A percentile compares a stretch with the other conserved stretches of the same genome.
Conservation (phyloP, 2,888 invertebrate species). For the Diadromus collaris region DNA sequence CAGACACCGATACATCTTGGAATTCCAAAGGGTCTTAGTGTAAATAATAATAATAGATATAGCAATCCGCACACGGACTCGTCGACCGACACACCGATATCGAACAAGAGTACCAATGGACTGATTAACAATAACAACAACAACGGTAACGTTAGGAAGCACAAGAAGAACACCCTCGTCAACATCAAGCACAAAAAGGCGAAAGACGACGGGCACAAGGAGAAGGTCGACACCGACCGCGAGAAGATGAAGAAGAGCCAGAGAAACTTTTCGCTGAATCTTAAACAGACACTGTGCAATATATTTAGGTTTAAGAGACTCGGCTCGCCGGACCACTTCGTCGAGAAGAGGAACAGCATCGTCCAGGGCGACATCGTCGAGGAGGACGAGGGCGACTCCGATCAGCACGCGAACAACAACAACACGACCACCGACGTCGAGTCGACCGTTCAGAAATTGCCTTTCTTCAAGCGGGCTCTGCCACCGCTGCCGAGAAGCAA, state of each 20-base stretch:
- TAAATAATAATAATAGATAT: slow-evolving; percentile 79
- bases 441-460: slow-evolving; percentile 79
- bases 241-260: slow-evolving; percentile 84
- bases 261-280: slow-evolving; percentile 86
- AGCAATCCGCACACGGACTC: slow-evolving; percentile 79
- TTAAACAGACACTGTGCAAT: slow-evolving; percentile 93
- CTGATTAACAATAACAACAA: slow-evolving; percentile 80
- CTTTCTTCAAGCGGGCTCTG: slow-evolving; percentile 85
- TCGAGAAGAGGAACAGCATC: slow-evolving; percentile 77
- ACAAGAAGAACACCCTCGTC: slow-evolving; percentile 83
- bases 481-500: slow-evolving; percentile 85
- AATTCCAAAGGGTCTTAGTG: slow-evolving; percentile 78
- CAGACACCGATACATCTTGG: slow-evolving; percentile 74
- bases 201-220: slow-evolving; percentile 75
- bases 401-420: slow-evolving; percentile 67
- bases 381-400: slow-evolving; percentile 73
- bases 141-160: slow-evolving; percentile 82
- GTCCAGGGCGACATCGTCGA: slow-evolving; percentile 77
- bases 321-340: slow-evolving; percentile 81
- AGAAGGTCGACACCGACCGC: slow-evolving; percentile 78
- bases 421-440: slow-evolving; percentile 74
- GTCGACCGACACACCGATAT: slow-evolving; percentile 78
- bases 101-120: slow-evolving; percentile 80
- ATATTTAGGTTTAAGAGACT: slow-evolving; percentile 88
- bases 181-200: slow-evolving; percentile 83